Base-by-base conservation (phyloP, 2,888 invertebrate species). In the Pseudanteris insignis region DNA sequence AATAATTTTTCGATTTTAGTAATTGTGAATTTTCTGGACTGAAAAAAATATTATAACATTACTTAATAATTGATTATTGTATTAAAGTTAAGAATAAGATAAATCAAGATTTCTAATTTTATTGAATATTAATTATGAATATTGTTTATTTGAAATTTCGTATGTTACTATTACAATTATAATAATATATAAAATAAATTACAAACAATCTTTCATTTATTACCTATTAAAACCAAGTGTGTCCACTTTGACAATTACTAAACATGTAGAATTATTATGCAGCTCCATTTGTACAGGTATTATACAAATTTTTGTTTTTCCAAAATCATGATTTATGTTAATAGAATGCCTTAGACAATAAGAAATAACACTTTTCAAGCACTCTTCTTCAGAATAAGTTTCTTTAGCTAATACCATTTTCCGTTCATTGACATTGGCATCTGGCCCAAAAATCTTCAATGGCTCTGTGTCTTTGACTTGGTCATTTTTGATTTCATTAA, bases 281-380 rank as follows among this genome's bases (percentile, higher is more conserved):
- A 89, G 77, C 60, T 86, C 83, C 65, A 91, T 81, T 50, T 83
- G 84, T 1, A 91, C 86, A 12, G 89, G 89, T 63, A 90, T 84
- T 63, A 88, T 78, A 72, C 90, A 90, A 54, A 89, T 72, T 68
- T 84, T 84, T 51, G 78, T 83, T 54, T 77, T 77, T 25, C 80
- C 76, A 71, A 91, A 91, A 74, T 88, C 82, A 76, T 91, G 90
- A 46, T 81, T 81, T n/a, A 79, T 70, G 32, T 78, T 65, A 18
- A 69, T 68, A 5, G 65, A 53, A 15, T 79, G 75, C 34, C 62
- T 64, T 26, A 78, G 54, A 18, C 69, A 69, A 50, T 72, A 79
- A 7, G 76, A 72, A 18, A 77, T 51, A 8, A 76, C 34, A 57
- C 73, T 75, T 43, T 73, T 73, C 21, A 68, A 61, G 47, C 70